Percentiles rank a stretch among this genome's conserved stretches.
Conservation (phyloP, 2,113 vertebrate genomes). For the Pterocles gutturalis region DNA sequence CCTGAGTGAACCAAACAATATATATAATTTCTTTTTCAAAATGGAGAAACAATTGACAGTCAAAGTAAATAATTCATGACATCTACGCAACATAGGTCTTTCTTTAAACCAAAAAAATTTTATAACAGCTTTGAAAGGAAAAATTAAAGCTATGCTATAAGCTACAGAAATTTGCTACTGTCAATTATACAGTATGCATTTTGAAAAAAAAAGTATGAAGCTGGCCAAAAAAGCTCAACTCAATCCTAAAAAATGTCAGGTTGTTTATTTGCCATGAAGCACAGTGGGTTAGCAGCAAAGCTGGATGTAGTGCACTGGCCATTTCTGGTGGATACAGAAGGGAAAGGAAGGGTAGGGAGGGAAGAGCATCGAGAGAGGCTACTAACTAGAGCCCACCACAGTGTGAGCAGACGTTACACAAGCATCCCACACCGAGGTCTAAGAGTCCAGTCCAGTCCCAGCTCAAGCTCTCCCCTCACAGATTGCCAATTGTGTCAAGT, state of each 20-base stretch:
- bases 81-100: slow-evolving; percentile 63
- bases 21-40: slow-evolving; percentile 55
- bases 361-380: neutral
- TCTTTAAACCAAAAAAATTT: slow-evolving; percentile 53
- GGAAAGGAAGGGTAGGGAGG: neutral
- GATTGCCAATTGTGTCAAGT: neutral
- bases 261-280: slow-evolving; percentile 49
- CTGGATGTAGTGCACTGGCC: slow-evolving; percentile 65
- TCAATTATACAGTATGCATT: slow-evolving; percentile 62
- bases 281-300: slow-evolving; percentile 13
- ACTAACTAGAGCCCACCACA: neutral
- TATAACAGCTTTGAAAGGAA: slow-evolving; percentile 56
- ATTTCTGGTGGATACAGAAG: neutral
- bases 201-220: neutral
- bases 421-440: neutral
- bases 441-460: neutral
- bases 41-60: slow-evolving; percentile 74
- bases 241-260: slow-evolving; percentile 36
- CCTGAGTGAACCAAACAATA: slow-evolving; percentile 83
- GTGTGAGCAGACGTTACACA: neutral
- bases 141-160: slow-evolving; percentile 74
- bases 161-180: slow-evolving; percentile 62
- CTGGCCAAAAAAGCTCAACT: slow-evolving; percentile 11
- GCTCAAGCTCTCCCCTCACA: neutral
- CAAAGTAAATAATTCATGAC: slow-evolving; percentile 74